Evolutionary conservation across 2,113 vertebrate genomes (phyloP).

Genomic region (Mohoua ochrocephala): DNA sequence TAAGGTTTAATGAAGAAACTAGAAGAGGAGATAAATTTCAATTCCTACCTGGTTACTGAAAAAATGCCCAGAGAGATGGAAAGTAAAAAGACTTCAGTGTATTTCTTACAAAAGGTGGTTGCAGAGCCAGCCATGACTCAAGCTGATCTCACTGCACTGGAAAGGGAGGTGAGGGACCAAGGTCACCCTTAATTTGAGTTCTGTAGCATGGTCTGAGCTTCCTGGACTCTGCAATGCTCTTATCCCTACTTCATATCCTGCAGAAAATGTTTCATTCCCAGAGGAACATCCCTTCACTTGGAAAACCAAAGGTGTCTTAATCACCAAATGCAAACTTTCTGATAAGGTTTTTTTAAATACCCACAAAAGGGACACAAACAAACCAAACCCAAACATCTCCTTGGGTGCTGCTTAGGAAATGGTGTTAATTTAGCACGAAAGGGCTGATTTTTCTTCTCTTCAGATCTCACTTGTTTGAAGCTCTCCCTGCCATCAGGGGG

Average conservation of each 20-base stretch:
- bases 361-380: background rate
- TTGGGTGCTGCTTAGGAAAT: background rate
- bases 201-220: background rate
- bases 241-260: background rate
- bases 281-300: background rate
- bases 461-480: background rate
- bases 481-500: background rate
- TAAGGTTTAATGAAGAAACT: slow-evolving; percentile 92
- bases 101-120: slow-evolving; percentile 87
- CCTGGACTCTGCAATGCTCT: background rate
- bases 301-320: background rate
- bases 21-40: slow-evolving; percentile 94
- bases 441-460: background rate
- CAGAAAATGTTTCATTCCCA: background rate
- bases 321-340: background rate
- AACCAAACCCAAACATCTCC: background rate
- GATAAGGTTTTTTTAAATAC: background rate
- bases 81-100: slow-evolving; percentile 76
- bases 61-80: slow-evolving; percentile 92
- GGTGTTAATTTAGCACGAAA: background rate
- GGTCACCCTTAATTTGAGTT: background rate
- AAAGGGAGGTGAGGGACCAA: slow-evolving; percentile 79
- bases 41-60: slow-evolving; percentile 89
- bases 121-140: slow-evolving; percentile 90
- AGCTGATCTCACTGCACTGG: slow-evolving; percentile 83